phyloP scores from a whole-genome alignment of 1,140 invertebrate species.

The Anastrepha ludens region DNA sequence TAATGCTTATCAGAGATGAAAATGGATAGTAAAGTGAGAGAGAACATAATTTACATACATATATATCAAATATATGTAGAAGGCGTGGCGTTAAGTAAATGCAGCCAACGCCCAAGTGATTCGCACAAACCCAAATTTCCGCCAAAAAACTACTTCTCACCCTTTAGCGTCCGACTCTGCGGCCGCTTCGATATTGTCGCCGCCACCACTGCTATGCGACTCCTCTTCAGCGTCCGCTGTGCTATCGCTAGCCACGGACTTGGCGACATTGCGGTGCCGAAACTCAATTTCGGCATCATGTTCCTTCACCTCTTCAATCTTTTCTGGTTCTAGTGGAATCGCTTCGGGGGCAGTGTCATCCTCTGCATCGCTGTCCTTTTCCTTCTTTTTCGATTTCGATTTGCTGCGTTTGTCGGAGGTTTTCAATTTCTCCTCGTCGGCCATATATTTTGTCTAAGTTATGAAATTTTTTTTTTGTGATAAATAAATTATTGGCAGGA shows the following conservation, averaged over 20 bases:
- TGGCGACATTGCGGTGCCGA: conserved; percentile 38
- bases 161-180: conserved; percentile 55
- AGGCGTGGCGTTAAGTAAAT: background rate
- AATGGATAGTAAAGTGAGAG: background rate
- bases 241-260: background rate
- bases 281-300: conserved; percentile 66
- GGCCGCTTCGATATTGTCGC: conserved; percentile 32
- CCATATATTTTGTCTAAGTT: conserved; percentile 67
- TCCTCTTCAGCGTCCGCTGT: conserved; percentile 50
- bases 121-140: conserved; percentile 20
- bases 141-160: conserved; percentile 53
- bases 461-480: background rate
- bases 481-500: background rate
- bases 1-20: background rate
- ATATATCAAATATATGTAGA: background rate
- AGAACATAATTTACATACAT: background rate
- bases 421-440: conserved; percentile 62
- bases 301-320: conserved; percentile 71
- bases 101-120: background rate
- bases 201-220: background rate
- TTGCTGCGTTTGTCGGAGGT: conserved; percentile 78
- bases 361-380: conserved; percentile 82
- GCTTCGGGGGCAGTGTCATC: conserved; percentile 63
- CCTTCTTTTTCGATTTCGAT: conserved; percentile 80
- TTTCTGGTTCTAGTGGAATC: conserved; percentile 67